These are phyloP conservation scores for Sylvilagus floridanus DNA, from an alignment of 2,797 vertebrate genomes.

Conservation along the genomic window DNA sequence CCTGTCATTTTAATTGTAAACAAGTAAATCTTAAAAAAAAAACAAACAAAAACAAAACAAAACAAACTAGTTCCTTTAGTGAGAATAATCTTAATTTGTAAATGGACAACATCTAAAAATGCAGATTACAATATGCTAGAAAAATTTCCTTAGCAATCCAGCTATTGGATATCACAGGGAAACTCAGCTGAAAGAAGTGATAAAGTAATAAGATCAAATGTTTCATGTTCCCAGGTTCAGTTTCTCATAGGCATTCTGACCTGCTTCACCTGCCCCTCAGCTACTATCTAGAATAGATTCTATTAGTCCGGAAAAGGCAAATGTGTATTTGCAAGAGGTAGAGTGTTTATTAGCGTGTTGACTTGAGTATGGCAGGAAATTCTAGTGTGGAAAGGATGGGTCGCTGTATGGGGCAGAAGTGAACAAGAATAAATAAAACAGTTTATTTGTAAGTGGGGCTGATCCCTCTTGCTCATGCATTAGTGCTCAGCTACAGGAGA, in stretches of 20 bases:
- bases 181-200: background rate
- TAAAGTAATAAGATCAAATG: background rate
- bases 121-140: background rate
- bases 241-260: background rate
- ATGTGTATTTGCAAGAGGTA: background rate
- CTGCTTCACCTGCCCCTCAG: background rate
- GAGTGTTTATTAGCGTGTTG: slow-evolving; percentile 47
- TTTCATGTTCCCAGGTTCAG: background rate
- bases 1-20: too few relatives aligned
- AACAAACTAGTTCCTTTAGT: background rate
- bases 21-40: too few relatives aligned
- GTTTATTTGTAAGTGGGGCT: slow-evolving; percentile 84
- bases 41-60: too few relatives aligned
- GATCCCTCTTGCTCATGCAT: slow-evolving; percentile 85
- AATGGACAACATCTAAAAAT: background rate
- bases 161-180: background rate
- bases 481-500: slow-evolving; percentile 84
- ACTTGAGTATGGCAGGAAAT: slow-evolving; percentile 35
- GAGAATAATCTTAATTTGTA: background rate
- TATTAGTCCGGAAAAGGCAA: background rate
- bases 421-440: slow-evolving; percentile 79
- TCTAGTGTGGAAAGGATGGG: slow-evolving; percentile 64
- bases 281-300: background rate
- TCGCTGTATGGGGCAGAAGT: slow-evolving; percentile 52
- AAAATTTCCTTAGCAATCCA: background rate